phyloP scores from a whole-genome alignment of 2,888 invertebrate genomes.

The Caradrina kadenii region DNA sequence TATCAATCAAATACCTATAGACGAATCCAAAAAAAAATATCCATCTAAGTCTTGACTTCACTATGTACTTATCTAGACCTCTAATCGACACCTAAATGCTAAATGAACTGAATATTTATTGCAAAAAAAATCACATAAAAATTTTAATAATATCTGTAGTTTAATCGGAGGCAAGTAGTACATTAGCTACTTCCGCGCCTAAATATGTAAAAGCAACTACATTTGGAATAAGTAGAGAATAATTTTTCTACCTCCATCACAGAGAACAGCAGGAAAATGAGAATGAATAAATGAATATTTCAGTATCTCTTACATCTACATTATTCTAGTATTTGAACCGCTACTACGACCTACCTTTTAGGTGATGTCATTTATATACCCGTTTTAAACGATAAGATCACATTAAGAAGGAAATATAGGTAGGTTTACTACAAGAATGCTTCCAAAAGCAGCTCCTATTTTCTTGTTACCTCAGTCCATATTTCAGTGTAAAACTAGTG shows the following conservation, averaged over 20 bases:
- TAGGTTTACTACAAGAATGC: constrained; percentile 7
- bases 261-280: constrained; percentile 67
- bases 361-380: constrained; percentile 42
- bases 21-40: too few species aligned
- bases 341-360: constrained; percentile 34
- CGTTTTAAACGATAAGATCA: constrained; percentile 31
- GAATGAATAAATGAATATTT: constrained; percentile 69
- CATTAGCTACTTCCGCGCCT: constrained; percentile 43
- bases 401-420: constrained; percentile 24
- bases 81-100: not conserved
- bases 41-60: not conserved
- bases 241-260: constrained; percentile 67
- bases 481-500: constrained; percentile 78
- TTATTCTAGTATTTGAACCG: constrained; percentile 61
- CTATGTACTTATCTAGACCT: constrained; percentile 2
- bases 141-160: constrained; percentile 19
- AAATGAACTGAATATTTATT: not conserved
- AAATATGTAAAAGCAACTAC: constrained; percentile 63
- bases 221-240: constrained; percentile 65
- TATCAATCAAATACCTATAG: too few species aligned
- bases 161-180: constrained; percentile 48
- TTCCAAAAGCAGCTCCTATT: constrained; percentile 45
- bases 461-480: constrained; percentile 67
- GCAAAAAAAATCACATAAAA: not conserved
- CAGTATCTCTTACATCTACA: constrained; percentile 61